Base-by-base conservation (phyloP, 2,797 vertebrate genomes). In the Melanotaenia pygmaea region DNA sequence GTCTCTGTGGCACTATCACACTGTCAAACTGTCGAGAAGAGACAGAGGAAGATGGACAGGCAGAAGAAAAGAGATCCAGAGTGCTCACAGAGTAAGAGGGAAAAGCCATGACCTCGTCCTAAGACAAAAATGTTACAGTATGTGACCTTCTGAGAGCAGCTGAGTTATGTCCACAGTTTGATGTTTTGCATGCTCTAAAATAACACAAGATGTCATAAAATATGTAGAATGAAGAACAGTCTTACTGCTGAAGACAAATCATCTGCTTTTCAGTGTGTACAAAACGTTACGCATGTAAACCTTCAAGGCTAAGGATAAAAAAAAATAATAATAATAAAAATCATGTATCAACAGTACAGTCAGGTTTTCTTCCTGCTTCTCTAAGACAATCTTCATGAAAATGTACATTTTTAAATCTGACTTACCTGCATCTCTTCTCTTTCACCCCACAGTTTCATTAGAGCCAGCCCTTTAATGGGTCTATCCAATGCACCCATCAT, bases 1-100 rank as follows among this genome's bases (percentile, higher is more conserved):
- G 70, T 88, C 84, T 86, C 85, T 73, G 68, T 80, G 72, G 74
- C 56, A 35, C 90, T 86, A 89, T 92, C 88, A 88, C 75, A 68
- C 88, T 91, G 91, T 92, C 91, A 93, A 91, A 76, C 83, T 80
- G 54, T 93, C 92, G 90, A 80, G 85, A 76, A 61, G 81, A 89
- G 85, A 89, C 77, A 87, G 86, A 85, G 71, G 79, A 82, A 90
- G 85, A 90, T 59, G 69, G 88, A 86, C 88, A 87, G 79, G 82
- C 84, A 77, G 73, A 77, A 81, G 73, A 70, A 85, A 67, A 84
- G 79, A 82, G 88, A 88, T 84, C 83, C 84, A 87, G 80, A 83
- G 77, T 66, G 73, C 64, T 86, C 72, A 72, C 69, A 75, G 72
- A 83, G 76, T 69, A 68, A 76, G 72, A 77, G 80, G 85, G 72